Percentiles rank a stretch among this genome's conserved stretches.
phyloP scores from a whole-genome alignment of 2,888 invertebrate genomes.

The Chesias legatella region DNA sequence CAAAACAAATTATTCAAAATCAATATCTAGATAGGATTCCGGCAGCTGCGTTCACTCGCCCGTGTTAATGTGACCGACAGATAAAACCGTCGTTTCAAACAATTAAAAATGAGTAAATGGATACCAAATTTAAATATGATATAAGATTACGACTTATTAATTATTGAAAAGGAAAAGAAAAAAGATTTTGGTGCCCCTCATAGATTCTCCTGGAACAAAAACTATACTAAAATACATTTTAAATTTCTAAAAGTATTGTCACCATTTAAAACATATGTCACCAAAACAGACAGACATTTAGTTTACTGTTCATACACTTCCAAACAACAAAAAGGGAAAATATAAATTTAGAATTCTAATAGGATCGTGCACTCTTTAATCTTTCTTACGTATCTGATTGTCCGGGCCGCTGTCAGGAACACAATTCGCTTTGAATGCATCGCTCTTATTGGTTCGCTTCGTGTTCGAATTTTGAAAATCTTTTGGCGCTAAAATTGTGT shows the following conservation, averaged over 20 bases:
- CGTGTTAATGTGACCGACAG: constrained; percentile 50
- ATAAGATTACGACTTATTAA: too few relatives aligned
- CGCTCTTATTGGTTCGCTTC: constrained; percentile 55
- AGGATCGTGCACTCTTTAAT: constrained; percentile 61
- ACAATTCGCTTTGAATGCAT: constrained; percentile 67
- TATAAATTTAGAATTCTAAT: constrained; percentile 58
- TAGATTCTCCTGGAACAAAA: too few relatives aligned
- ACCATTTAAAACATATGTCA: too few relatives aligned
- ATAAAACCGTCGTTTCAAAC: constrained; percentile 49
- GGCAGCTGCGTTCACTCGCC: constrained; percentile 54
- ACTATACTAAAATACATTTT: too few relatives aligned
- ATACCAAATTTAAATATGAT: background rate
- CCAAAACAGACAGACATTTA: too few relatives aligned
- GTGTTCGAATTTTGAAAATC: constrained; percentile 52
- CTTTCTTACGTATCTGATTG: constrained; percentile 70
- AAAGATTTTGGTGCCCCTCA: too few relatives aligned
- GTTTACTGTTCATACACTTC: constrained; percentile 14
- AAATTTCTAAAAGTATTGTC: too few relatives aligned
- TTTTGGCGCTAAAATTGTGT: constrained; percentile 42
- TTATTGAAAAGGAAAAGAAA: too few relatives aligned
- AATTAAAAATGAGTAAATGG: constrained; percentile 42
- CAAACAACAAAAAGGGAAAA: constrained; percentile 7
- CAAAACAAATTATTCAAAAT: constrained; percentile 24
- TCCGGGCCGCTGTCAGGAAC: constrained; percentile 69
- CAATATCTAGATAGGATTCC: constrained; percentile 36